Evolutionary conservation across 23 tunicate genomes (phyloP), one percentile per base, ranked within the genome.

Genomic region (Aplidium turbinatum): DNA sequence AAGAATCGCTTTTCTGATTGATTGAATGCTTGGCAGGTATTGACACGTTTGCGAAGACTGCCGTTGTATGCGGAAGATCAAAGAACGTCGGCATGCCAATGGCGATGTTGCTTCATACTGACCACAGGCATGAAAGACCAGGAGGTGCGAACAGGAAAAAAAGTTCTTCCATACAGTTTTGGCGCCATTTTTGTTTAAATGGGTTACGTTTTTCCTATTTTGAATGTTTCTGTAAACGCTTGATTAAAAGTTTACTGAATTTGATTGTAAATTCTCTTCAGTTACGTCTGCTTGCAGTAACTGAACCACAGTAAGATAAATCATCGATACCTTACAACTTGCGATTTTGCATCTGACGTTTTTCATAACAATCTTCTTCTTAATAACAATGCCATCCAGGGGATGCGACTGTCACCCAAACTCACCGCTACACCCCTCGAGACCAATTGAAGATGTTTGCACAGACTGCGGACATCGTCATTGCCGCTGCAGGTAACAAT

Each of bases 41-140:
- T 47, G 99, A 94, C 18, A 94, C 99, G 3, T 87, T 87, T 77
- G 99, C 82, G 20, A 87, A 87, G 73, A 82, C 85, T 35, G 95
- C 94, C 20, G 77, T 94, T 11, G 95, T 94, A 3, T 87, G 90
- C 57, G 99, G 99, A 19, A 38, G 99, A 31, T 94, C 99, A 13
- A 87, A 87, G 57, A 87, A 94, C 67, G 94, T 86, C 33, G 99
- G 99, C 0, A 87, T 94, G 95, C 99, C 99, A 46, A 72, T 88
- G 31, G 94, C 99, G 0, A 87, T 94, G 90, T 62, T 94, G 20
- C 32, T 94, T 11, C 99, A 91, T 69, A 91, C 91, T 0, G 97
- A 91, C 50, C 97, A 91, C 50, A 52, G 91, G 9, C 97, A 91
- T 57, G 91, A 91, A 68, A 81, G 97, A 57, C 86, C 97, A 9